Conservation (phyloP, 2,888 invertebrate genomes). For the Catocala nupta region DNA sequence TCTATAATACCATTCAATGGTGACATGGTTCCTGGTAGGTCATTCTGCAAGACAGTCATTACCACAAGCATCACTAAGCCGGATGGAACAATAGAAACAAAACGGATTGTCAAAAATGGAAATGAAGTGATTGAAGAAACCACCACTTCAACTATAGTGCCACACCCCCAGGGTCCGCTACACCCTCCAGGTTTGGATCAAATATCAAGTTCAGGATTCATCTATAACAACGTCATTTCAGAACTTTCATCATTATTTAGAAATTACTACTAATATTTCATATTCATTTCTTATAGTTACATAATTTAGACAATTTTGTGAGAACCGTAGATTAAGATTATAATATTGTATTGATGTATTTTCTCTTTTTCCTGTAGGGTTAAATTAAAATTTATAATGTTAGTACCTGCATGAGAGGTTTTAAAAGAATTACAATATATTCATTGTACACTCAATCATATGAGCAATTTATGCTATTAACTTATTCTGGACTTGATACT, state of each 20-base stretch:
- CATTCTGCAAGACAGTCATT: slow-evolving; percentile 79
- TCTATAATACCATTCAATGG: slow-evolving; percentile 64
- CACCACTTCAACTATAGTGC: slow-evolving; percentile 57
- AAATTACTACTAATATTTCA: slow-evolving; percentile 67
- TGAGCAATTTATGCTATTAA: slow-evolving; percentile 17
- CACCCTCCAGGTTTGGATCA: slow-evolving; percentile 58
- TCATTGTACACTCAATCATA: slow-evolving; percentile 17
- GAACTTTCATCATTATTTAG: slow-evolving; percentile 73
- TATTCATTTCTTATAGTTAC: slow-evolving; percentile 21
- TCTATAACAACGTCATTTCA: slow-evolving; percentile 62
- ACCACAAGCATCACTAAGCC: slow-evolving; percentile 79
- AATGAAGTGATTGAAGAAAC: slow-evolving; percentile 78
- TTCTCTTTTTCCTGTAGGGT: background rate
- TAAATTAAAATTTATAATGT: no score
- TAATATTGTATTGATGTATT: slow-evolving; percentile 28
- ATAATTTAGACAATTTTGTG: slow-evolving; percentile 33
- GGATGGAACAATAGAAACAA: slow-evolving; percentile 78
- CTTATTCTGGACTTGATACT: slow-evolving; percentile 7
- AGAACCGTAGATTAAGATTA: slow-evolving; percentile 37
- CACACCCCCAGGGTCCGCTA: slow-evolving; percentile 53
- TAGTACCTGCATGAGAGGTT: no score
- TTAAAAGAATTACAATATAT: background rate
- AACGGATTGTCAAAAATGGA: slow-evolving; percentile 77
- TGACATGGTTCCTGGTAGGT: slow-evolving; percentile 69
- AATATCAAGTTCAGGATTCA: slow-evolving; percentile 59